Base-by-base conservation (phyloP, 2,888 invertebrate genomes). In the Caradrina kadenii region DNA sequence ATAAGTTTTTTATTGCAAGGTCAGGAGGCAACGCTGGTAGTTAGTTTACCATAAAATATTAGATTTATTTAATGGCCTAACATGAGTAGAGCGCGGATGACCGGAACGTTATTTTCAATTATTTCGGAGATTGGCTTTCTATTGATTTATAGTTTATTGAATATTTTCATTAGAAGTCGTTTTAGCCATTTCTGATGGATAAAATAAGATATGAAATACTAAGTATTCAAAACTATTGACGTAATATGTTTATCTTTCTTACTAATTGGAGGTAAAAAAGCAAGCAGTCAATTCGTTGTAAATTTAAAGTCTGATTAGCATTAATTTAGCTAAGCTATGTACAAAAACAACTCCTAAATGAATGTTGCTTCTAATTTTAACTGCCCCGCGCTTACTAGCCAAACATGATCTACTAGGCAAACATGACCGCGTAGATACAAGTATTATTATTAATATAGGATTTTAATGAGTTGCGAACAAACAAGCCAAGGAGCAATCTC, bases 1-100 rank as follows among this genome's bases (percentile, higher is more conserved):
- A 82, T 69, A 77, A 82, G 76, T 82, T 82, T 82, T 79, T 84
- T 84, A 84, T 81, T 54, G 67, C 76, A 79, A 82, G 83, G 78
- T 79, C 85, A 75, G 42, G n/a, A 62, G 68, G 55, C 70, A 67
- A 50, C 54, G 53, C 69, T 69, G 73, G 62, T 79, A 72, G 64
- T 73, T 74, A 81, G 79, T 81, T 84, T 76, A 82, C 79, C 73
- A 83, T 83, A 77, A 73, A 84, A 75, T 84, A 82, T 73, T 61
- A 75, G 80, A 81, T 82, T 81, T 84, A 83, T 84, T 73, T 81
- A 79, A 84, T 76, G 80, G 67, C 26, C 65, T 55, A 80, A 66
- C 73, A 71, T 73, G 70, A 82, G 70, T 65, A 76, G 49, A 70
- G 63, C 50, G 63, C 53, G 63, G 65, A 56, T 81, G 80, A 70